Conservation (phyloP, 1,140 invertebrate species). For the Magallana gigas region DNA sequence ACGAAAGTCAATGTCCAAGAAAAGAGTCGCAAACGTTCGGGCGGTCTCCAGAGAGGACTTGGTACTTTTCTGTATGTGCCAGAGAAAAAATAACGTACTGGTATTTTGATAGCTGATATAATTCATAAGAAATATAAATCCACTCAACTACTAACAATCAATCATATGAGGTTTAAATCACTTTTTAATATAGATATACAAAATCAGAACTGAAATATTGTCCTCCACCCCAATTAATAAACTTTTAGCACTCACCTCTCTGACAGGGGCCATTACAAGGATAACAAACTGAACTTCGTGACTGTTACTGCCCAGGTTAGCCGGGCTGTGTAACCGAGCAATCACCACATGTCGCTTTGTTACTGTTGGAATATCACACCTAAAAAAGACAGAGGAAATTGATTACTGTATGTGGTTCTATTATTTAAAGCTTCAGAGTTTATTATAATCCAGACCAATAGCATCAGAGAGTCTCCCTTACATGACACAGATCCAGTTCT, state of each 20-base stretch:
- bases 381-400: constrained; percentile 47
- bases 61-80: constrained; percentile 82
- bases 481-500: constrained; percentile 84
- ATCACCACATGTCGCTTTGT: constrained; percentile 82
- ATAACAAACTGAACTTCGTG: constrained; percentile 85
- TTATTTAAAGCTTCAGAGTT: not conserved
- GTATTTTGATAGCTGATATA: too few relatives aligned
- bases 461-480: constrained; percentile 76
- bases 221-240: too few relatives aligned
- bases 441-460: too few relatives aligned
- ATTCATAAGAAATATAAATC: not conserved
- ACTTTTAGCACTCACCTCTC: constrained; percentile 79
- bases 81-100: not conserved
- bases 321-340: constrained; percentile 82
- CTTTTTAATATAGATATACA: too few relatives aligned
- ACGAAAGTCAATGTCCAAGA: constrained; percentile 84
- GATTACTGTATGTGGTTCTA: too few relatives aligned
- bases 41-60: constrained; percentile 85
- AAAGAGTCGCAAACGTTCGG: constrained; percentile 84
- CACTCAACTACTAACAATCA: too few relatives aligned
- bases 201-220: too few relatives aligned
- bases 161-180: too few relatives aligned
- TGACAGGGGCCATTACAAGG: constrained; percentile 83
- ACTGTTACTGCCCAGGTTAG: constrained; percentile 84
- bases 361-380: constrained; percentile 70